These are phyloP conservation scores for Lagorchestes hirsutus DNA, from an alignment of 2,797 vertebrate species.

Conservation along the genomic window DNA sequence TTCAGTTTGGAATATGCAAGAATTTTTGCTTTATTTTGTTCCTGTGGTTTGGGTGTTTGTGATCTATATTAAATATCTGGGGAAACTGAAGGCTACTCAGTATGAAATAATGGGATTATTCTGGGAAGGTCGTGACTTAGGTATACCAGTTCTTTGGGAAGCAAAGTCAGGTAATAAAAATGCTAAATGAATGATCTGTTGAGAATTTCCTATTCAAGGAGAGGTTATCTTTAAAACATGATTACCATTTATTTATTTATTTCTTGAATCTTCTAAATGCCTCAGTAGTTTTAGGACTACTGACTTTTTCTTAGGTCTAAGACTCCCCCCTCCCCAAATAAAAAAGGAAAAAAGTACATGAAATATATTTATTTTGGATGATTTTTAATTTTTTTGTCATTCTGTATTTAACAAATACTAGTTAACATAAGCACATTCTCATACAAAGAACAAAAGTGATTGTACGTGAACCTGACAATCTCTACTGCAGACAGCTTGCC, in stretches of 20 bases:
- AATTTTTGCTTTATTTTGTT: constrained; percentile 11
- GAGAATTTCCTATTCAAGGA: background rate
- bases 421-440: no score
- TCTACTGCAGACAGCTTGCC: no score
- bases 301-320: background rate
- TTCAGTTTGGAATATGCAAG: background rate
- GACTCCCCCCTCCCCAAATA: no score
- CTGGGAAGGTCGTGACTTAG: background rate
- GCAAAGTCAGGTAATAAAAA: constrained; percentile 5
- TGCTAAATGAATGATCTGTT: background rate
- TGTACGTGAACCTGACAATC: no score
- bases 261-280: background rate
- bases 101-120: background rate
- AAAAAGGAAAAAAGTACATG: no score
- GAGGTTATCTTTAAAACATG: constrained; percentile 8
- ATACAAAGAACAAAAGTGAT: no score
- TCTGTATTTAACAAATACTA: no score
- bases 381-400: no score
- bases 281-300: background rate
- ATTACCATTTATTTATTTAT: constrained; percentile 32
- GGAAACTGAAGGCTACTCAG: background rate
- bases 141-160: background rate
- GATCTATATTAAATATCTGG: background rate
- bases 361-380: no score
- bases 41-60: background rate